Conservation (phyloP, 2,797 vertebrate genomes). For the Moxostoma hubbsi region DNA sequence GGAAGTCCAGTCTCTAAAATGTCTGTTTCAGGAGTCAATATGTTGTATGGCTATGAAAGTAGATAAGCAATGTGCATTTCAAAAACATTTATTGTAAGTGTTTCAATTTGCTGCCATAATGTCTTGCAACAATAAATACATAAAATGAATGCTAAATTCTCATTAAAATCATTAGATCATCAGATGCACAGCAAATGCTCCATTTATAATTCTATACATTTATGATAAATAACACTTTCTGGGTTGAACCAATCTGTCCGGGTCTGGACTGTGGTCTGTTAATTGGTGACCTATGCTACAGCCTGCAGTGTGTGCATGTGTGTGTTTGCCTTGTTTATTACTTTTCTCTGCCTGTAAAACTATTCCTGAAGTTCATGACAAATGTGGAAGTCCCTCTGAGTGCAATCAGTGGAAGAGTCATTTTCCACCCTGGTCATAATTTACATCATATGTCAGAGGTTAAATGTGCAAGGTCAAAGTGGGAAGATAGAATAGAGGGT, state of each 20-base stretch:
- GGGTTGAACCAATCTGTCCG: not conserved
- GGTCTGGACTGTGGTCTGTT: constrained; percentile 18
- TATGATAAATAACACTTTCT: no score
- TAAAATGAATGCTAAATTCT: no score
- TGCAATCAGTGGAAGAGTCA: constrained; percentile 22
- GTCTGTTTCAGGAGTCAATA: not conserved
- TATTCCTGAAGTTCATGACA: constrained; percentile 6
- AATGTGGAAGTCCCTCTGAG: constrained; percentile 24
- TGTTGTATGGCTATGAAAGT: no score
- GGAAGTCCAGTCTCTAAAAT: not conserved
- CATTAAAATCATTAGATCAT: no score
- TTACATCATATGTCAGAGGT: constrained; percentile 45
- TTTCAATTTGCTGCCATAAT: no score
- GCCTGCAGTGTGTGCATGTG: constrained; percentile 42
- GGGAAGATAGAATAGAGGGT: constrained; percentile 33
- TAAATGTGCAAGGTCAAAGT: constrained; percentile 36
- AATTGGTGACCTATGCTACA: constrained; percentile 21
- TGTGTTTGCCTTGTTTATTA: not conserved
- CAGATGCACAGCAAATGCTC: no score
- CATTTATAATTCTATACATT: no score
- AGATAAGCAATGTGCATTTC: no score
- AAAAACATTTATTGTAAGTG: no score
- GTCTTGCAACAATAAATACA: no score
- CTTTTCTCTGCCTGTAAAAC: not conserved
- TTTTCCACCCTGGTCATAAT: constrained; percentile 17